These are phyloP conservation scores for Oligia latruncula DNA, from an alignment of 2,888 invertebrate species.

Conservation along the genomic window DNA sequence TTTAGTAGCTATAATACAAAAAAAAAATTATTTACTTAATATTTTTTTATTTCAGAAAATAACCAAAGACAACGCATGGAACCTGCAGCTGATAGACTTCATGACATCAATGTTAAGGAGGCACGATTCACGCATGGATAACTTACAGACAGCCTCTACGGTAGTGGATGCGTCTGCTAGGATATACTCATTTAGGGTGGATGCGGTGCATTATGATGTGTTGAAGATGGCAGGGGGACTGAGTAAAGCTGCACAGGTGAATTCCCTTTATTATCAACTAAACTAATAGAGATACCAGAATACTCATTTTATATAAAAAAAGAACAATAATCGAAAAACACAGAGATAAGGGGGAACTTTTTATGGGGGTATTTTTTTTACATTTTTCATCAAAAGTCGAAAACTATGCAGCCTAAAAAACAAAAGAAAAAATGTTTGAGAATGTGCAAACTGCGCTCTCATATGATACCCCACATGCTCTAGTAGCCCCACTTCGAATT, in stretches of 20 bases:
- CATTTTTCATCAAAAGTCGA: no score
- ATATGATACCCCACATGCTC: no score
- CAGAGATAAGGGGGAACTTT: no score
- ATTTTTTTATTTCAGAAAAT: slow-evolving; percentile 92
- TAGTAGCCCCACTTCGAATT: no score
- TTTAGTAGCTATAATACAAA: neutral
- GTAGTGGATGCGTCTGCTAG: slow-evolving; percentile 97
- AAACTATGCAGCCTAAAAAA: no score
- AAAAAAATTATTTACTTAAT: neutral
- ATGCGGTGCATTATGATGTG: slow-evolving; percentile 95
- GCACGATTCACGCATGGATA: slow-evolving; percentile 92
- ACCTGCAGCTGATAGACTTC: slow-evolving; percentile 95
- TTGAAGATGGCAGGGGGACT: slow-evolving; percentile 94
- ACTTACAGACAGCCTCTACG: slow-evolving; percentile 95
- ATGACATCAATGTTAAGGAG: slow-evolving; percentile 94
- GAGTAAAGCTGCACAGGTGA: slow-evolving; percentile 86
- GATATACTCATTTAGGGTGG: slow-evolving; percentile 96
- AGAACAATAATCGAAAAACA: neutral
- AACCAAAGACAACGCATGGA: slow-evolving; percentile 97
- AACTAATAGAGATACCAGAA: neutral
- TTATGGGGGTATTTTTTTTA: no score
- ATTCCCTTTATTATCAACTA: neutral
- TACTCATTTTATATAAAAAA: neutral
- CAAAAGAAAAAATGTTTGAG: no score
- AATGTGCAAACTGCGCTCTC: no score